Percentiles rank a stretch among this genome's conserved stretches.
These are phyloP conservation scores for Plebejus melissa DNA, from an alignment of 2,888 invertebrate genomes.

Conservation along the genomic window DNA sequence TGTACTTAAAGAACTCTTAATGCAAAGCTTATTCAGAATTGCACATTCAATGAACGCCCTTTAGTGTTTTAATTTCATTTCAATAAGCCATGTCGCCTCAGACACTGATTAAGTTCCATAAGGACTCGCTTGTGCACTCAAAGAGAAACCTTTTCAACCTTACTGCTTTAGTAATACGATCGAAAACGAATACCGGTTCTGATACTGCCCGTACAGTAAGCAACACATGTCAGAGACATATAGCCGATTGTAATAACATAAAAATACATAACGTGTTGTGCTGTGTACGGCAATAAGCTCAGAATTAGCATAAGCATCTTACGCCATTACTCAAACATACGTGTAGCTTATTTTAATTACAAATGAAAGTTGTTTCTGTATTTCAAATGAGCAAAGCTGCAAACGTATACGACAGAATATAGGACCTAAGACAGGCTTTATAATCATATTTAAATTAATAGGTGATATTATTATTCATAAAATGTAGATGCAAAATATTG, in stretches of 20 bases:
- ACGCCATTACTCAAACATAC: conserved; percentile 49
- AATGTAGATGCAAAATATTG: neutral
- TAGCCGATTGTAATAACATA: conserved; percentile 19
- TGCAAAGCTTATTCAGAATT: conserved; percentile 41
- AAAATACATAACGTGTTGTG: conserved; percentile 40
- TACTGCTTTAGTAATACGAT: neutral
- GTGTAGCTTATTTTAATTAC: conserved; percentile 32
- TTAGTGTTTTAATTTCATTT: conserved; percentile 67
- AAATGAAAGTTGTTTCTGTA: conserved; percentile 26
- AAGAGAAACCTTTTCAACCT: neutral
- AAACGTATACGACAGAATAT: neutral
- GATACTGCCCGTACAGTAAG: conserved; percentile 11
- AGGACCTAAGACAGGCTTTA: neutral
- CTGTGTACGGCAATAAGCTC: conserved; percentile 42
- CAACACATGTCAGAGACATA: conserved; percentile 25
- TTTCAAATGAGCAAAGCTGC: conserved; percentile 12
- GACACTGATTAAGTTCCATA: conserved; percentile 70
- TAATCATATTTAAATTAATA: neutral
- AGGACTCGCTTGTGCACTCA: conserved; percentile 45
- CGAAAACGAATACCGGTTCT: neutral
- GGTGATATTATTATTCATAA: neutral
- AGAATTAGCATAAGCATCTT: conserved; percentile 66
- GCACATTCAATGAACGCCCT: conserved; percentile 48
- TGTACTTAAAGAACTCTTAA: conserved; percentile 14
- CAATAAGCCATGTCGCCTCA: conserved; percentile 71